Evolutionary conservation across 2,797 vertebrate genomes (phyloP).

Genomic region (Phataginus tricuspis): DNA sequence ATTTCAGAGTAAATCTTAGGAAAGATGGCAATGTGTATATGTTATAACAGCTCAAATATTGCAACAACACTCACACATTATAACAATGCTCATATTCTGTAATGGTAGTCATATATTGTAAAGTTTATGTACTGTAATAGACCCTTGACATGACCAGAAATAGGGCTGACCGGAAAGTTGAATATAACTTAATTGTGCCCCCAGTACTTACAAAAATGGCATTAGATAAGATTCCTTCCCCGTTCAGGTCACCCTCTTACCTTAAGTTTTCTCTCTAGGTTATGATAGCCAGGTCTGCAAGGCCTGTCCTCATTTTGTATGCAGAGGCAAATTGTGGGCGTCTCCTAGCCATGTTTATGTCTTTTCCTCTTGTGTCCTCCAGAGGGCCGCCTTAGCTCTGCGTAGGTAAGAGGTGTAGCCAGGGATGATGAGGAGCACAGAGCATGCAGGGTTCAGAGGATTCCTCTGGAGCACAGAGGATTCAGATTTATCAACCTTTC

Average conservation of each 20-base stretch:
- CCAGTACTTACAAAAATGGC: not conserved
- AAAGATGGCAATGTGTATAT: not conserved
- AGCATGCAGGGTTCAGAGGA: no score
- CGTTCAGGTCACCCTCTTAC: not conserved
- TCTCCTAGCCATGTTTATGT: not conserved
- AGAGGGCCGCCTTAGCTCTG: slow-evolving; percentile 67
- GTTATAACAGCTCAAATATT: not conserved
- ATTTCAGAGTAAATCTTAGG: slow-evolving; percentile 22
- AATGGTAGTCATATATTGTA: not conserved
- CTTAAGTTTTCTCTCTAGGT: not conserved
- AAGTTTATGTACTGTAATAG: not conserved
- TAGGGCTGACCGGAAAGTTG: not conserved
- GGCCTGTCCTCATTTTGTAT: not conserved
- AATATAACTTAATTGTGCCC: not conserved
- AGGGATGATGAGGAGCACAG: not conserved
- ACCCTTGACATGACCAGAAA: not conserved
- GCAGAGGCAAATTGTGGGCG: not conserved
- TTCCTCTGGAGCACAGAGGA: not conserved
- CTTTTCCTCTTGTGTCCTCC: slow-evolving; percentile 46
- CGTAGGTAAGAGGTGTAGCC: not conserved
- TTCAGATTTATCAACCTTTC: not conserved
- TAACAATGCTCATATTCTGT: not conserved
- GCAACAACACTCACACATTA: not conserved
- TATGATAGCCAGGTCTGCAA: not conserved
- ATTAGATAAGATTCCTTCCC: not conserved